A percentile compares a stretch with the other conserved stretches of the same genome.
Evolutionary conservation across 2,888 invertebrate species (phyloP).

Genomic region (Melanargia galathea): DNA sequence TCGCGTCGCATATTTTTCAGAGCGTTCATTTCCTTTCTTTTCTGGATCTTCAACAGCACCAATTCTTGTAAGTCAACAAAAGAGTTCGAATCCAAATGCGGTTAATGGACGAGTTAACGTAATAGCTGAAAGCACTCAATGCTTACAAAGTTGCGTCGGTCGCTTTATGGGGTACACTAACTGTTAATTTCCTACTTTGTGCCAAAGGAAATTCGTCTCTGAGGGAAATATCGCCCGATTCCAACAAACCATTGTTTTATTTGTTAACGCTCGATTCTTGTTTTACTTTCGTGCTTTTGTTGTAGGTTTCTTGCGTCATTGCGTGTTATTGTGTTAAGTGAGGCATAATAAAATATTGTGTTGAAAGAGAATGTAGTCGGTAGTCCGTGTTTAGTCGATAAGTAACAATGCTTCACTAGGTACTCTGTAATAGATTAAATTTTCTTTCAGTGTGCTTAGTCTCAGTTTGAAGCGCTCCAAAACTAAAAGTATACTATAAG

Average conservation of each 20-base stretch:
- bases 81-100: conserved; percentile 64
- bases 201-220: conserved; percentile 70
- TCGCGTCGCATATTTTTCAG: neutral
- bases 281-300: conserved; percentile 50
- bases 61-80: conserved; percentile 66
- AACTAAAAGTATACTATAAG: no score
- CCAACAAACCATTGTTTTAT: conserved; percentile 57
- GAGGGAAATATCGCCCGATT: conserved; percentile 64
- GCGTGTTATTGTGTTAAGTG: conserved; percentile 26
- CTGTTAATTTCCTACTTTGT: conserved; percentile 78
- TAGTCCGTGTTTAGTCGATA: conserved; percentile 16
- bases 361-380: conserved; percentile 14
- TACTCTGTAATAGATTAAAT: conserved; percentile 12
- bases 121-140: conserved; percentile 81
- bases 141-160: conserved; percentile 76
- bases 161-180: conserved; percentile 73
- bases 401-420: conserved; percentile 16
- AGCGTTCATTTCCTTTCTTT: conserved; percentile 20
- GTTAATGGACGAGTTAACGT: conserved; percentile 78
- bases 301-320: conserved; percentile 43
- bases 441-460: conserved; percentile 1
- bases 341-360: conserved; percentile 26
- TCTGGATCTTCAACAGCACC: conserved; percentile 48
- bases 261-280: conserved; percentile 45
- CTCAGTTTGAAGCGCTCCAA: no score